phyloP scores from a whole-genome alignment of 2,888 invertebrate genomes.

The Drosophila suboccidentalis region DNA sequence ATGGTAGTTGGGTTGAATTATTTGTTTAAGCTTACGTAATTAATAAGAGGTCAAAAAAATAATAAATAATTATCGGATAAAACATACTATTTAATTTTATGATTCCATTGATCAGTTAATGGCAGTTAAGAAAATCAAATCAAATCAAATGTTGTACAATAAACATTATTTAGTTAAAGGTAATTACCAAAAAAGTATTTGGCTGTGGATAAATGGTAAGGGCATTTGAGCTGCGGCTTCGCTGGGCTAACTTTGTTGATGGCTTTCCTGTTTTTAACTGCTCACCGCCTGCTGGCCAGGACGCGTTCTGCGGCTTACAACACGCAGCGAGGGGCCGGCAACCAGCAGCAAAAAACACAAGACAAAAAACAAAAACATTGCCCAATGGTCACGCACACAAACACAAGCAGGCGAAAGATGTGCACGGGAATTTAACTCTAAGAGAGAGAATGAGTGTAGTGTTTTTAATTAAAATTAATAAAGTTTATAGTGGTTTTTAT shows the following conservation, averaged over 20 bases:
- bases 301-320: slow-evolving; percentile 72
- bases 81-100: not conserved
- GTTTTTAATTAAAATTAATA: slow-evolving; percentile 80
- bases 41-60: not conserved
- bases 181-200: not conserved
- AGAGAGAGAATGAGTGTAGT: slow-evolving; percentile 71
- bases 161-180: not conserved
- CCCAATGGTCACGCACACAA: slow-evolving; percentile 62
- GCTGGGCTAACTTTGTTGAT: slow-evolving; percentile 34
- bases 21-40: not conserved
- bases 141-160: no score
- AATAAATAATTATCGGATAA: not conserved
- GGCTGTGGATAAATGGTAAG: slow-evolving; percentile 1
- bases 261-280: slow-evolving; percentile 75
- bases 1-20: not conserved
- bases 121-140: no score
- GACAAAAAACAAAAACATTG: slow-evolving; percentile 39
- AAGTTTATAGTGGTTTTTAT: slow-evolving; percentile 77
- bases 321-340: slow-evolving; percentile 44
- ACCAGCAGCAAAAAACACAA: not conserved
- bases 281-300: slow-evolving; percentile 74
- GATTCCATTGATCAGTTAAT: no score
- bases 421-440: slow-evolving; percentile 66
- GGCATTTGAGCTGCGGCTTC: not conserved
- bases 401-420: slow-evolving; percentile 34